Evolutionary conservation across 2,888 invertebrate genomes (phyloP).

Genomic region (Sphaeridia pumilis): DNA sequence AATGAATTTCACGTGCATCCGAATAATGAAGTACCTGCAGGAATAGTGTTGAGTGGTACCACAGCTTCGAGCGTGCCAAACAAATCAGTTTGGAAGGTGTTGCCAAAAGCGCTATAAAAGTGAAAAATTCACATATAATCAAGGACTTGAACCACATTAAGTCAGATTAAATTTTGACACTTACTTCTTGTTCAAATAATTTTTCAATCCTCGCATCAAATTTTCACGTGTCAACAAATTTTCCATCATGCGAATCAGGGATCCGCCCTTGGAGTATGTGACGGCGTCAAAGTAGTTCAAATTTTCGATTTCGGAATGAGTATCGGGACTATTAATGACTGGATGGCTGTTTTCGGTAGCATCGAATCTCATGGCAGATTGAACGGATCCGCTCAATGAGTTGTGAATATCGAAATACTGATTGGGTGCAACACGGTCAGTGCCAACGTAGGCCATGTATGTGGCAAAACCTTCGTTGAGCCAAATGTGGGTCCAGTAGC

Average conservation of each 20-base stretch:
- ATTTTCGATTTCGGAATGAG: neutral
- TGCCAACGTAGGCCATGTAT: slow-evolving; percentile 18
- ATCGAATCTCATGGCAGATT: slow-evolving; percentile 19
- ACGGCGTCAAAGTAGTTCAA: slow-evolving; percentile 48
- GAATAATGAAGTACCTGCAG: neutral
- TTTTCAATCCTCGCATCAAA: neutral
- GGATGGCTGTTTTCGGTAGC: slow-evolving; percentile 19
- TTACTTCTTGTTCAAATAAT: slow-evolving; percentile 1
- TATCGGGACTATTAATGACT: slow-evolving; percentile 1
- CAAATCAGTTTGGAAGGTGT: slow-evolving; percentile 28
- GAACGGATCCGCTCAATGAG: slow-evolving; percentile 8
- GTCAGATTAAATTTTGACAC: neutral
- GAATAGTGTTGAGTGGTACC: neutral
- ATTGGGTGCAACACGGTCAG: neutral
- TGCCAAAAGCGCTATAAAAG: slow-evolving; percentile 19
- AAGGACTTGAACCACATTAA: neutral
- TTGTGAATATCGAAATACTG: neutral
- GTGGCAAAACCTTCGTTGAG: slow-evolving; percentile 32
- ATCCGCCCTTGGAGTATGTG: slow-evolving; percentile 53
- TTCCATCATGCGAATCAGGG: slow-evolving; percentile 11
- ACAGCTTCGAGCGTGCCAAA: slow-evolving; percentile 13
- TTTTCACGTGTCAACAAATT: slow-evolving; percentile 4
- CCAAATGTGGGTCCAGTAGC: slow-evolving; percentile 15
- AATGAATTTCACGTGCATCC: no score
- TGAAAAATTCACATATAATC: neutral